A percentile compares a stretch with the other conserved stretches of the same genome.
These are phyloP conservation scores for Drosophila bocki DNA, from an alignment of 1,140 invertebrate genomes.

Conservation along the genomic window DNA sequence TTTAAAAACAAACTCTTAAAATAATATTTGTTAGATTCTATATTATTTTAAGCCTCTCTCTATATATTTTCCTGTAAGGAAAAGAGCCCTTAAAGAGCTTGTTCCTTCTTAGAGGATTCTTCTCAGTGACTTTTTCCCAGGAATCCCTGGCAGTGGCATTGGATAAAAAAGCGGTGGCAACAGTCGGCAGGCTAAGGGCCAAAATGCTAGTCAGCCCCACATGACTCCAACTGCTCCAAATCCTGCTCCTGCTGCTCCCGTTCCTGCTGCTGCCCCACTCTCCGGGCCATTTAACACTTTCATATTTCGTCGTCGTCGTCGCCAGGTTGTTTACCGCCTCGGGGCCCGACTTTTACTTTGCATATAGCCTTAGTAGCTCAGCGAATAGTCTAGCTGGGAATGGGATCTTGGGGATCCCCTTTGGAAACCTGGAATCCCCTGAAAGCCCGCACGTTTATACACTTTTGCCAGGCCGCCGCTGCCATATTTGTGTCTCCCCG, in stretches of 20 bases:
- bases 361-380: slow-evolving; percentile 16
- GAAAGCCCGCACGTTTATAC: slow-evolving; percentile 57
- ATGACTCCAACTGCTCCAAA: slow-evolving; percentile 8
- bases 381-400: slow-evolving; percentile 7
- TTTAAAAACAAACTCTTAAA: no score
- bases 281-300: slow-evolving; percentile 76
- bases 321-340: slow-evolving; percentile 70
- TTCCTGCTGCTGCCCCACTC: slow-evolving; percentile 12
- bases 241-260: background rate
- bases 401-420: slow-evolving; percentile 16
- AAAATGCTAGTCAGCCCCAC: slow-evolving; percentile 44
- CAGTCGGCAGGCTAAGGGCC: slow-evolving; percentile 45
- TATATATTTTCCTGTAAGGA: background rate
- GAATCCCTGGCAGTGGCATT: slow-evolving; percentile 36
- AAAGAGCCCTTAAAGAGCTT: background rate
- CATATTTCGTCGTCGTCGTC: slow-evolving; percentile 58
- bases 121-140: slow-evolving; percentile 16
- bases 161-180: slow-evolving; percentile 15
- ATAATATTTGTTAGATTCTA: background rate
- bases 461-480: slow-evolving; percentile 66
- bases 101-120: background rate
- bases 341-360: slow-evolving; percentile 70
- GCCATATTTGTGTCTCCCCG: slow-evolving; percentile 79
- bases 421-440: slow-evolving; percentile 6
- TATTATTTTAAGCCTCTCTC: background rate